A percentile compares a stretch with the other conserved stretches of the same genome.
Evolutionary conservation across 1,140 invertebrate species (phyloP).

Genomic region (Drosophila nikananu): DNA sequence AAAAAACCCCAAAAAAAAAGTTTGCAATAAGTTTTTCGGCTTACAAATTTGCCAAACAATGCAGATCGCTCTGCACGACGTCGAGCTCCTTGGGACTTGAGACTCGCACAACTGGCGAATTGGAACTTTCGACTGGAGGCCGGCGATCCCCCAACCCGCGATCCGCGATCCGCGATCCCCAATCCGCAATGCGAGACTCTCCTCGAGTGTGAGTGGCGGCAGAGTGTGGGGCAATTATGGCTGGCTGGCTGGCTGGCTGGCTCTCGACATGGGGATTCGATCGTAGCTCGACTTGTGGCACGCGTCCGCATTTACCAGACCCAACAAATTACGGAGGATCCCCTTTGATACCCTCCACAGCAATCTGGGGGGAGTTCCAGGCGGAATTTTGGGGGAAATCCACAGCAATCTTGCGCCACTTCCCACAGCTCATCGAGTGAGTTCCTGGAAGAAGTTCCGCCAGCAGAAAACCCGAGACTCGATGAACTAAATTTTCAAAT

Average conservation of each 20-base stretch:
- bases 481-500: not conserved
- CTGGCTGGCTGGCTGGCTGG: constrained; percentile 7
- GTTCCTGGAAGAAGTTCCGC: not conserved
- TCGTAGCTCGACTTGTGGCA: constrained; percentile 66
- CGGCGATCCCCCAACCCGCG: not conserved
- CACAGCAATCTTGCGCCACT: not conserved
- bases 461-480: not conserved
- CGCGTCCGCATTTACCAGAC: constrained; percentile 51
- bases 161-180: not conserved
- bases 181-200: not conserved
- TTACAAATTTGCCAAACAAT: constrained; percentile 80
- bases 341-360: not conserved
- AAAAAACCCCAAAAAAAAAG: constrained; percentile 34
- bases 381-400: no score
- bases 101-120: constrained; percentile 12
- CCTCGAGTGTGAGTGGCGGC: constrained; percentile 28
- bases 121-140: constrained; percentile 9
- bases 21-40: constrained; percentile 55
- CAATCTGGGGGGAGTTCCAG: not conserved
- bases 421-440: constrained; percentile 7
- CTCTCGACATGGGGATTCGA: constrained; percentile 28
- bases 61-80: constrained; percentile 73
- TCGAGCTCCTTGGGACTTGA: constrained; percentile 23
- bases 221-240: constrained; percentile 63
- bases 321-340: constrained; percentile 34